Conservation (phyloP, 64 coral and sea anemone species). For the Dendronephthya gigantea region DNA sequence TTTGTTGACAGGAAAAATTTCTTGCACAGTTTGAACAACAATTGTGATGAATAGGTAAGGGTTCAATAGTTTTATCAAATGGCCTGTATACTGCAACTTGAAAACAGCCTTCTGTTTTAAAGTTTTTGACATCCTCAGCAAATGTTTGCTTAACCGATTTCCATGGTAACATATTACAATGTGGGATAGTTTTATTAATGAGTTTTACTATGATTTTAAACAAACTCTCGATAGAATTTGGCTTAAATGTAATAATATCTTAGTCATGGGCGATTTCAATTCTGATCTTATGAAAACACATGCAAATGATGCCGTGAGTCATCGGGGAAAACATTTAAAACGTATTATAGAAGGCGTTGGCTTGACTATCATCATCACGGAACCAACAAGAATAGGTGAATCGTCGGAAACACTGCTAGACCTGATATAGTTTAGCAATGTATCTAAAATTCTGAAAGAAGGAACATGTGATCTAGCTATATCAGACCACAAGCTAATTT, state of each 20-base stretch:
- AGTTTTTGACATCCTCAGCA: slow-evolving; percentile 26
- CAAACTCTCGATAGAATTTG: slow-evolving; percentile 26
- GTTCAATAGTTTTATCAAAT: slow-evolving; percentile 19
- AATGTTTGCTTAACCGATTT: slow-evolving; percentile 33
- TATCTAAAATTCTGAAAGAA: slow-evolving; percentile 24
- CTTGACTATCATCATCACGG: slow-evolving; percentile 37
- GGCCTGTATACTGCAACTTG: slow-evolving; percentile 27
- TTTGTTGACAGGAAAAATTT: background rate
- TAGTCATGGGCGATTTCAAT: slow-evolving; percentile 49
- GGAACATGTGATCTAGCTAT: slow-evolving; percentile 30
- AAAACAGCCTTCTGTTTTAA: slow-evolving; percentile 11
- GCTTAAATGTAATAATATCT: slow-evolving; percentile 44
- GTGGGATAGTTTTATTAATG: slow-evolving; percentile 35
- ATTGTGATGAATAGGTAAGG: background rate
- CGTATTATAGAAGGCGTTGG: slow-evolving; percentile 40
- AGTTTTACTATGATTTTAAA: slow-evolving; percentile 54
- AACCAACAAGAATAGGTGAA: slow-evolving; percentile 11
- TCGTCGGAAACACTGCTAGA: slow-evolving; percentile 27
- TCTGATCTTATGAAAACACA: slow-evolving; percentile 40
- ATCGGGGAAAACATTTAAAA: slow-evolving; percentile 36
- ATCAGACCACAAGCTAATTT: slow-evolving; percentile 28
- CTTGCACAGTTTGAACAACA: slow-evolving; percentile 18
- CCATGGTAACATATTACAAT: slow-evolving; percentile 30
- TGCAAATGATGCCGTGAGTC: slow-evolving; percentile 11
- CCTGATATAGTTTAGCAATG: slow-evolving; percentile 18